Evolutionary conservation across 2,888 invertebrate species (phyloP).

Genomic region (Rhagonycha lutea): DNA sequence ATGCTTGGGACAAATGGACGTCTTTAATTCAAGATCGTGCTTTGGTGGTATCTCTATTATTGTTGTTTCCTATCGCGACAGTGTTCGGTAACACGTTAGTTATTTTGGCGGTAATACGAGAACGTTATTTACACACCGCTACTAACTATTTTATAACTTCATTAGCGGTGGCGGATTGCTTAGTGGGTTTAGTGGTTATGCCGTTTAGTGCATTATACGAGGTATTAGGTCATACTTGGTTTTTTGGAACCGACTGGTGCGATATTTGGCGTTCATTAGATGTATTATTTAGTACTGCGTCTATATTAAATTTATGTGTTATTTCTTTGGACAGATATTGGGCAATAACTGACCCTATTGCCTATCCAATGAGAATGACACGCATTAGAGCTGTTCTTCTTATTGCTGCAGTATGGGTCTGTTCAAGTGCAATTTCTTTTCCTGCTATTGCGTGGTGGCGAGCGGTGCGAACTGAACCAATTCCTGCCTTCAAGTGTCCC

Average conservation of each 20-base stretch:
- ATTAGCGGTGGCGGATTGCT: conserved; percentile 92
- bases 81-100: conserved; percentile 95
- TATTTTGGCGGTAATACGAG: conserved; percentile 89
- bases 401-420: conserved; percentile 94
- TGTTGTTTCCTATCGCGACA: conserved; percentile 88
- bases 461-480: conserved; percentile 80
- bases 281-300: conserved; percentile 95
- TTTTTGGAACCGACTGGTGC: conserved; percentile 95
- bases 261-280: conserved; percentile 97
- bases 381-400: conserved; percentile 82
- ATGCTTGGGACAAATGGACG: conserved; percentile 56
- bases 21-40: conserved; percentile 71
- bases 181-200: conserved; percentile 97
- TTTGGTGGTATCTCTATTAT: conserved; percentile 77
- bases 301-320: conserved; percentile 95
- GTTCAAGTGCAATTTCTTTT: conserved; percentile 95
- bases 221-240: conserved; percentile 88
- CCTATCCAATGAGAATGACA: conserved; percentile 95
- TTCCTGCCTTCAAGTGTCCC: conserved; percentile 85
- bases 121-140: conserved; percentile 92
- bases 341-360: conserved; percentile 98
- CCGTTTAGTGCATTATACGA: conserved; percentile 93
- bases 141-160: conserved; percentile 98
- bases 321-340: conserved; percentile 96
- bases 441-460: conserved; percentile 97